A percentile compares a stretch with the other conserved stretches of the same genome.
These are phyloP conservation scores for Agrilus mali DNA, from an alignment of 2,888 invertebrate genomes.

Conservation along the genomic window DNA sequence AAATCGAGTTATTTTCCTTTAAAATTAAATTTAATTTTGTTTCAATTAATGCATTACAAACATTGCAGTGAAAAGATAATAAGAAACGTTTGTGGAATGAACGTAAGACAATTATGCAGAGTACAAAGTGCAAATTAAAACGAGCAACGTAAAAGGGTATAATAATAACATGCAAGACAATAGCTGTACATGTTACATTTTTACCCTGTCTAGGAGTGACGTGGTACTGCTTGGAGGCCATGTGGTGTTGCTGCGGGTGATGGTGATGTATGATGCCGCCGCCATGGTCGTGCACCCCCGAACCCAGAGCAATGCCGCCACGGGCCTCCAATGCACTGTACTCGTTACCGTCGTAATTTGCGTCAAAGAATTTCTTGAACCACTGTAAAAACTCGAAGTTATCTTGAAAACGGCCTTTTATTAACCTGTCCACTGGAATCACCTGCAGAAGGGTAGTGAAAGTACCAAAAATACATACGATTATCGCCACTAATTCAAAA, in stretches of 20 bases:
- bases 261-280: conserved; percentile 33
- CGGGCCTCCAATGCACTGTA: conserved; percentile 88
- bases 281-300: conserved; percentile 32
- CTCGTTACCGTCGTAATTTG: conserved; percentile 96
- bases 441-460: conserved; percentile 51
- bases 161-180: background rate
- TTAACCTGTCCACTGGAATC: conserved; percentile 97
- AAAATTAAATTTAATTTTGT: no score
- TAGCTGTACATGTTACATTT: conserved; percentile 11
- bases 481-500: no score
- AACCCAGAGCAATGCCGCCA: conserved; percentile 69
- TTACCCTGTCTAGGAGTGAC: conserved; percentile 20
- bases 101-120: background rate
- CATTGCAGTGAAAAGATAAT: no score
- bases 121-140: conserved; percentile 2
- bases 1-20: no score
- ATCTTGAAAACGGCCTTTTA: conserved; percentile 99
- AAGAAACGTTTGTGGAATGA: no score
- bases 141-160: background rate
- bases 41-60: no score
- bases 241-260: conserved; percentile 18
- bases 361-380: conserved; percentile 99
- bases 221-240: background rate
- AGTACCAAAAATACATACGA: no score
- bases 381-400: conserved; percentile 99